Evolutionary conservation across 1,140 invertebrate species (phyloP).

Genomic region (Eurosta solidaginis): DNA sequence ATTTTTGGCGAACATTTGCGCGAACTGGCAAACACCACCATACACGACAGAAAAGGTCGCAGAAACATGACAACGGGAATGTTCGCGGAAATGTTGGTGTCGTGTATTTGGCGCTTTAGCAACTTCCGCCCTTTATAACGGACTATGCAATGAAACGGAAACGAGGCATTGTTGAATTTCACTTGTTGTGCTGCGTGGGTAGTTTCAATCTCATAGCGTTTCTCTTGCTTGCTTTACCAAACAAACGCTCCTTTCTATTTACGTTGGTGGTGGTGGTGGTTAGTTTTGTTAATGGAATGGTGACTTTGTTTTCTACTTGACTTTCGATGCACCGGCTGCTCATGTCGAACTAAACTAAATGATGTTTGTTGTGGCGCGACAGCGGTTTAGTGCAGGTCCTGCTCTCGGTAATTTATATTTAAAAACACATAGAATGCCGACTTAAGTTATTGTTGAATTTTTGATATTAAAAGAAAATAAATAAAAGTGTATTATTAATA

Average conservation of each 20-base stretch:
- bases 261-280: background rate
- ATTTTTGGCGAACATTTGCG: too few species aligned
- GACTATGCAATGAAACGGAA: background rate
- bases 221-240: background rate
- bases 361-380: background rate
- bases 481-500: background rate
- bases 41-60: too few species aligned
- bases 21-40: too few species aligned
- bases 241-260: background rate
- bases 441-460: background rate
- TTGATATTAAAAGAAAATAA: background rate
- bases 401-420: background rate
- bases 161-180: background rate
- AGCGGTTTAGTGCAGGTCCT: slow-evolving; percentile 8
- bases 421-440: background rate
- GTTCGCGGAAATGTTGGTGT: too few species aligned
- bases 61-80: too few species aligned
- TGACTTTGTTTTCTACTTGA: background rate
- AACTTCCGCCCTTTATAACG: too few species aligned
- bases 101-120: too few species aligned
- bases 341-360: background rate
- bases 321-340: background rate
- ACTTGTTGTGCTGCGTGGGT: background rate
- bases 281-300: background rate
- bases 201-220: background rate